Conservation (phyloP, 1,140 invertebrate species). For the Dufourea novaeangliae region DNA sequence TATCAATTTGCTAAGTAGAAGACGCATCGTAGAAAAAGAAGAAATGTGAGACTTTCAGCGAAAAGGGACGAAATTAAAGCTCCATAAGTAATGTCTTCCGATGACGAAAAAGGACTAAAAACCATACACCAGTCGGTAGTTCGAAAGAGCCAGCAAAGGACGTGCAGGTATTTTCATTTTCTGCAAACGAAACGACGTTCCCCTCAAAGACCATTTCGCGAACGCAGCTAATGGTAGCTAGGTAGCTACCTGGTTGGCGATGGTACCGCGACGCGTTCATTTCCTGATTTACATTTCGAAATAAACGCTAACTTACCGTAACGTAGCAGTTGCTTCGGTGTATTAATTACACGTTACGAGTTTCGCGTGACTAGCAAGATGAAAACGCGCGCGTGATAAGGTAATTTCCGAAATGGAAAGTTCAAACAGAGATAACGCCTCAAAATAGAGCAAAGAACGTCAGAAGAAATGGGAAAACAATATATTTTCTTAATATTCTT, state of each 20-base stretch:
- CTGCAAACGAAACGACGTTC: background rate
- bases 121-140: background rate
- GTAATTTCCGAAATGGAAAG: background rate
- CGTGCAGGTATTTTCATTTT: background rate
- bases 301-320: constrained; percentile 10
- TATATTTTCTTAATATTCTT: no score
- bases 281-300: background rate
- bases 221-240: background rate
- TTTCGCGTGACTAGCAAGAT: background rate
- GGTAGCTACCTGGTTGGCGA: background rate
- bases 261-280: background rate
- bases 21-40: background rate
- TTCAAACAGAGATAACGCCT: no score
- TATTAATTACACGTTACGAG: constrained; percentile 23
- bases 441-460: no score
- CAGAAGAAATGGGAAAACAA: no score
- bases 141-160: background rate
- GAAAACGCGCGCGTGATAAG: background rate
- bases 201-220: constrained; percentile 1
- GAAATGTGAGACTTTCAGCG: no score
- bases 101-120: background rate
- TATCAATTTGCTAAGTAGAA: background rate
- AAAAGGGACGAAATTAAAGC: background rate
- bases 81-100: background rate
- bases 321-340: background rate